These are phyloP conservation scores for Mylabris phalerata DNA, from an alignment of 1,140 invertebrate genomes.

Conservation along the genomic window DNA sequence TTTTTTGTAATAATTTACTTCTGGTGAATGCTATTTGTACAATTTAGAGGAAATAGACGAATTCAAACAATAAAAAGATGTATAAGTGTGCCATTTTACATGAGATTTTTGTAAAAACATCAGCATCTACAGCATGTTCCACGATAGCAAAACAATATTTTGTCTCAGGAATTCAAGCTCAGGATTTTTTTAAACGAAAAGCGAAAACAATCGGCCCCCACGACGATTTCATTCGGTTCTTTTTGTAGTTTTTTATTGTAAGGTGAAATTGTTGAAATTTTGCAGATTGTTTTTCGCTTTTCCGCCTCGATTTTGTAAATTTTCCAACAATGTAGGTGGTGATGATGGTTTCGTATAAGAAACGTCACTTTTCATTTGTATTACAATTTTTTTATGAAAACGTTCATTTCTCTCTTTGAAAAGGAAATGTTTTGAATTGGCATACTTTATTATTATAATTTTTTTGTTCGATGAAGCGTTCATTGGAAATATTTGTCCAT, in stretches of 20 bases:
- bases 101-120: constrained; percentile 29
- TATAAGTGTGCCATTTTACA: constrained; percentile 41
- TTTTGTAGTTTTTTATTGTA: no score
- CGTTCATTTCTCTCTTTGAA: constrained; percentile 1
- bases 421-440: constrained; percentile 6
- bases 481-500: constrained; percentile 22
- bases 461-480: constrained; percentile 11
- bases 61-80: constrained; percentile 18
- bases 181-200: constrained; percentile 23
- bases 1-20: constrained; percentile 33
- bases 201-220: neutral
- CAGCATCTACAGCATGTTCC: constrained; percentile 27
- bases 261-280: no score
- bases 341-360: no score
- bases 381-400: no score
- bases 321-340: no score
- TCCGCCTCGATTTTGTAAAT: no score
- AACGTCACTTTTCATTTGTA: no score
- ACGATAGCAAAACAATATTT: constrained; percentile 3
- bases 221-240: no score
- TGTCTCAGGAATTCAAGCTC: constrained; percentile 39
- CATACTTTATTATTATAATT: constrained; percentile 28
- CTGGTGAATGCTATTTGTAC: constrained; percentile 42
- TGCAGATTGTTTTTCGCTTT: no score
- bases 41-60: constrained; percentile 18